Conservation (phyloP, 2,113 vertebrate species). For the Ceyx cyanopectus region DNA sequence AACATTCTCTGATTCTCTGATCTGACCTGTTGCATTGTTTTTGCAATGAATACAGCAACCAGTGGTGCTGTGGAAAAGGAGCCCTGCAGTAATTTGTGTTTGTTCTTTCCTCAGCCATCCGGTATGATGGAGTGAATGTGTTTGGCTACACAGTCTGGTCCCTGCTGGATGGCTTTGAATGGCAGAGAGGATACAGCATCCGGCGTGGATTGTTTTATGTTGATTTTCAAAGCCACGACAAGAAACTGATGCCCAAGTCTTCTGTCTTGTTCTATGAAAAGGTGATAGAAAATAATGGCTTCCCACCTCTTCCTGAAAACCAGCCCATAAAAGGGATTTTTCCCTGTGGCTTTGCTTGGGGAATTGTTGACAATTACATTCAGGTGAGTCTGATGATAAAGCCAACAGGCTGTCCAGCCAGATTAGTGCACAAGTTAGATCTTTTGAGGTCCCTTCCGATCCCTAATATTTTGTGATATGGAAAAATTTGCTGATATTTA, state of each 20-base stretch:
- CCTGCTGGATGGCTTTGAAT: slow-evolving; percentile 95
- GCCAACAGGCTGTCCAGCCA: neutral
- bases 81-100: neutral
- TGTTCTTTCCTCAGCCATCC: slow-evolving; percentile 82
- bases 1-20: neutral
- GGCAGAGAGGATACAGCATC: slow-evolving; percentile 91
- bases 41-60: neutral
- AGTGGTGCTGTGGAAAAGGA: neutral
- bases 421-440: neutral
- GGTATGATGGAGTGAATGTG: slow-evolving; percentile 86
- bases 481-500: neutral
- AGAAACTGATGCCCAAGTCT: slow-evolving; percentile 91
- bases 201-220: slow-evolving; percentile 93
- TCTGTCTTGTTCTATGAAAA: slow-evolving; percentile 94
- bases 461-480: neutral
- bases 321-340: slow-evolving; percentile 86
- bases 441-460: too few relatives aligned
- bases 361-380: slow-evolving; percentile 89
- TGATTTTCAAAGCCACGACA: slow-evolving; percentile 90
- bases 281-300: slow-evolving; percentile 92
- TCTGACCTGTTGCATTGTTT: neutral
- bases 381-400: slow-evolving; percentile 82
- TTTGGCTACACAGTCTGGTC: slow-evolving; percentile 98
- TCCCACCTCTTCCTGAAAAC: slow-evolving; percentile 90
- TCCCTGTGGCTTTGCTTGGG: slow-evolving; percentile 93